Conservation (phyloP, 2,797 vertebrate species). For the Macrochelys suwanniensis region DNA sequence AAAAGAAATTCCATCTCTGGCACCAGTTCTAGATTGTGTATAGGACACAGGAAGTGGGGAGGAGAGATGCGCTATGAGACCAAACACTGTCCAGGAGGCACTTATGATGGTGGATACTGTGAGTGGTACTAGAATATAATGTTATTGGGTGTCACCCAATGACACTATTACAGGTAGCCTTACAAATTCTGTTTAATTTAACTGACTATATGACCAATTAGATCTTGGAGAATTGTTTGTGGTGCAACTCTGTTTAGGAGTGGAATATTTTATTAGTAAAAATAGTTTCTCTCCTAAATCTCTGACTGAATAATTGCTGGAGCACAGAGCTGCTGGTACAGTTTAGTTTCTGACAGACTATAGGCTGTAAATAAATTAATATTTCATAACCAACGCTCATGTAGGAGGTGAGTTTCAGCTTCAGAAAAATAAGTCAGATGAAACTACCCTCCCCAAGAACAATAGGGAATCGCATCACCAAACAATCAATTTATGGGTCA, state of each 20-base stretch:
- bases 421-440: neutral
- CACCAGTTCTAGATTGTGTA: neutral
- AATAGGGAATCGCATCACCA: neutral
- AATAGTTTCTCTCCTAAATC: neutral
- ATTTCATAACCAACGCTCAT: neutral
- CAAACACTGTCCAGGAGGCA: neutral
- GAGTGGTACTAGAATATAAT: neutral
- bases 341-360: neutral
- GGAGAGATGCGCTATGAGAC: neutral
- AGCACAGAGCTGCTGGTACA: neutral
- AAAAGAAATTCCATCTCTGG: neutral
- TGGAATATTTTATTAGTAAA: neutral
- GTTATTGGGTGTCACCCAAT: neutral
- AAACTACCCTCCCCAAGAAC: neutral
- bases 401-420: neutral
- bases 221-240: neutral
- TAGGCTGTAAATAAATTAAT: neutral
- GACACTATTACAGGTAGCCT: neutral
- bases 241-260: neutral
- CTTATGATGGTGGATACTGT: neutral
- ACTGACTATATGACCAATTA: neutral
- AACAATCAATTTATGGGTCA: neutral
- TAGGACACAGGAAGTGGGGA: neutral
- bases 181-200: neutral
- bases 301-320: neutral